These are phyloP conservation scores for Metaphire vulgaris DNA, from an alignment of 1,140 invertebrate genomes.

Conservation along the genomic window DNA sequence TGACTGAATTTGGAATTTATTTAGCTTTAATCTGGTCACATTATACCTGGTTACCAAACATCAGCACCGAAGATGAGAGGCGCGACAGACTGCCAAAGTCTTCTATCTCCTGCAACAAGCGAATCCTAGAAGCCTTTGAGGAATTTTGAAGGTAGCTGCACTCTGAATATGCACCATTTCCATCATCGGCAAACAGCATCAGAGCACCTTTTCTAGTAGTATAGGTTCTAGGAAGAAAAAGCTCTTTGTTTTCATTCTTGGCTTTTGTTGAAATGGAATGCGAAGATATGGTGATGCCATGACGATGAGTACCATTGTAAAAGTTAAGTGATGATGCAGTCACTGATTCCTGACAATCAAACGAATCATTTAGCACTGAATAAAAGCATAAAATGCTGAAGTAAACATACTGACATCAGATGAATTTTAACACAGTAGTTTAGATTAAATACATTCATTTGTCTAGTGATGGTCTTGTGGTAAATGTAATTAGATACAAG, in stretches of 20 bases:
- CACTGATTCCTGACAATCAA: no score
- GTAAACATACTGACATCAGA: no score
- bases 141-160: not conserved
- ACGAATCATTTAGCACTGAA: no score
- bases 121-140: not conserved
- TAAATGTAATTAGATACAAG: no score
- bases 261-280: not conserved
- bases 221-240: not conserved
- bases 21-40: no score
- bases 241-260: not conserved
- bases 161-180: not conserved
- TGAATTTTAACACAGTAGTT: no score
- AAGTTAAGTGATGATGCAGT: not conserved
- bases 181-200: not conserved
- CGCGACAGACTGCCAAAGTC: not conserved
- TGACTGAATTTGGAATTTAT: no score
- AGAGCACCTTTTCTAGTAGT: not conserved
- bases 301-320: not conserved
- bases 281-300: not conserved
- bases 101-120: not conserved
- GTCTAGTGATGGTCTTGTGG: no score
- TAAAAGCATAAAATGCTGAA: no score
- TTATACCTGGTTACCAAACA: not conserved
- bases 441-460: no score
- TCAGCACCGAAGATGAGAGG: not conserved